Evolutionary conservation across 2,113 vertebrate genomes (phyloP), one percentile per base, ranked within the genome.

Genomic region (Lathamus discolor): DNA sequence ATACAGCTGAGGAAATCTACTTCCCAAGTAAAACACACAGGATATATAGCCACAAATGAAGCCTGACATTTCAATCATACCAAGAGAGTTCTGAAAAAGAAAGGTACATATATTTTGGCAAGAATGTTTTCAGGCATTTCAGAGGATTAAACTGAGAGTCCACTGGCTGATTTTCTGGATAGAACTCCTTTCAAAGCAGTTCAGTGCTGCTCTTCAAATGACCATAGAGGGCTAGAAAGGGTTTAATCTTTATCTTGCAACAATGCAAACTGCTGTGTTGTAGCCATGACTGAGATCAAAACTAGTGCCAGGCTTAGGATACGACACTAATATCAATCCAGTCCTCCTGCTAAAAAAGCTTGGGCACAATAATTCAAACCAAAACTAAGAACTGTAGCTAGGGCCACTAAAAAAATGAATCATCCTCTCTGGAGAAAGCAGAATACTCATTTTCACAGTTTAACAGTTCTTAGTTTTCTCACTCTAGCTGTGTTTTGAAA

Each of bases 11-110:
- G 97, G 97, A 91, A 98, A 97, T 72, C 96, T 94, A 41, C 98
- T 98, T 80, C 97, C 94, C 93, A 98, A 97, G 95, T 98, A 98
- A 95, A 98, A 98, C 49, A 97, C 49, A 8, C 97, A 98, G 57
- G 97, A 98, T 43, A 97, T 27, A 74, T 93, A 98, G 86, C 97
- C 98, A 95, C 98, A 98, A 95, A 98, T 61, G 73, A 98, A 98
- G 49, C 96, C 98, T 93, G 97, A 98, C 73, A 98, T 93, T 94
- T 98, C 97, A 67, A 78, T 97, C 87, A 84, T 88, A 83, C 86
- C 96, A 27, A 94, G 95, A 70, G 92, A 75, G 80, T 39, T 83
- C 97, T 98, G 97, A 77, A 83, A 91, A 67, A 33, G 67, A 68
- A 77, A 86, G 86, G 82, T 18, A 49, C 46, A 49, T 27, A 29